These are phyloP conservation scores for Pelvicachromis taeniatus DNA, from an alignment of 2,113 vertebrate species.

Conservation along the genomic window DNA sequence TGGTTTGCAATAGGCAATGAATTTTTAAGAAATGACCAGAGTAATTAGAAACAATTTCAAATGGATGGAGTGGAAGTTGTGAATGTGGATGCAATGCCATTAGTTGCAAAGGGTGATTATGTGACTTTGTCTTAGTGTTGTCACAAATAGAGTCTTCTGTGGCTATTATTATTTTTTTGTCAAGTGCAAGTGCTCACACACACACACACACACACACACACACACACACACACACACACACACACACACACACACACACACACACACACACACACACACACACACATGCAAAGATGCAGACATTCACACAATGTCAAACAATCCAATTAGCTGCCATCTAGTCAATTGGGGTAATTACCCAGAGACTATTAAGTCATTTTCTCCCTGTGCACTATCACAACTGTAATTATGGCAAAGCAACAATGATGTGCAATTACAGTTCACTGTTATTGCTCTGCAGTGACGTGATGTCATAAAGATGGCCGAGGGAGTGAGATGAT, in stretches of 20 bases:
- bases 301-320: conserved; percentile 44
- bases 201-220: no score
- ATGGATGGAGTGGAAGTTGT: neutral
- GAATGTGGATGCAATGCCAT: neutral
- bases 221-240: neutral
- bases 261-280: neutral
- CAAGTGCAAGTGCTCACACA: no score
- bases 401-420: conserved; percentile 64
- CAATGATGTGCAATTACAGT: conserved; percentile 47
- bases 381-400: conserved; percentile 47
- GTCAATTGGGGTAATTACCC: conserved; percentile 65
- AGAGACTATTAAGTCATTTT: conserved; percentile 54
- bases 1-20: neutral
- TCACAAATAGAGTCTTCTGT: conserved; percentile 6
- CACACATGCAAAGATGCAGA: neutral
- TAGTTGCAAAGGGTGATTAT: neutral
- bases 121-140: neutral
- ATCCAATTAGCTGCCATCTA: conserved; percentile 55
- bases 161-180: conserved; percentile 1
- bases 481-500: neutral
- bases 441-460: conserved; percentile 1
- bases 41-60: neutral
- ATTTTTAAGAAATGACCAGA: neutral
- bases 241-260: neutral
- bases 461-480: conserved; percentile 10